These are phyloP conservation scores for Elymnias hypermnestra DNA, from an alignment of 1,140 invertebrate genomes.

Conservation along the genomic window DNA sequence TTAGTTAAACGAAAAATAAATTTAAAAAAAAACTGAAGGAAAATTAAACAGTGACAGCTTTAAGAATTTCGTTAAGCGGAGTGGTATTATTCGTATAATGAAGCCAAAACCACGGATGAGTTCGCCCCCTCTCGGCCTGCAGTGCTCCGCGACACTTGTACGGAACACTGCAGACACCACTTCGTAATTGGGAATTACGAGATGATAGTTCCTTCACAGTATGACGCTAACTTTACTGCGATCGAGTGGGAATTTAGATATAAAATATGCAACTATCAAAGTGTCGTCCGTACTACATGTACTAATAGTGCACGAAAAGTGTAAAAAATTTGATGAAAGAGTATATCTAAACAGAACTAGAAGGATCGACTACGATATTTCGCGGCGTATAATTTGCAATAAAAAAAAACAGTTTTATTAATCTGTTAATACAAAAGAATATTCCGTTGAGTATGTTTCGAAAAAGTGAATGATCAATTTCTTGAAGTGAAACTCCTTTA, in stretches of 20 bases:
- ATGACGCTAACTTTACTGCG: slow-evolving; percentile 4
- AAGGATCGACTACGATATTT: too few relatives aligned
- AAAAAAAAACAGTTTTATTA: too few relatives aligned
- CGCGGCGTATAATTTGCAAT: too few relatives aligned
- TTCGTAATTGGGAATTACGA: slow-evolving; percentile 20
- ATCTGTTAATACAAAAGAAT: too few relatives aligned
- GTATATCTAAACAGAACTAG: too few relatives aligned
- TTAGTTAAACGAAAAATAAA: slow-evolving; percentile 65
- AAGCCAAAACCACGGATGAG: slow-evolving; percentile 74
- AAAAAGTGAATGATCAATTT: too few relatives aligned
- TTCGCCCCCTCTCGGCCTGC: slow-evolving; percentile 33
- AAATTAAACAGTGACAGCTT: slow-evolving; percentile 67
- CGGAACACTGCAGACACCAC: slow-evolving; percentile 12
- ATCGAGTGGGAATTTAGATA: too few relatives aligned
- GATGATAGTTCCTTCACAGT: not conserved
- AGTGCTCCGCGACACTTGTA: slow-evolving; percentile 2
- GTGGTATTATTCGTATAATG: slow-evolving; percentile 71
- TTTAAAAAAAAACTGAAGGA: slow-evolving; percentile 62
- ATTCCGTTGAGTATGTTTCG: too few relatives aligned
- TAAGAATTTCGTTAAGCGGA: slow-evolving; percentile 67
- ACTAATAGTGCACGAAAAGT: not conserved
- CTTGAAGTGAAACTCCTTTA: too few relatives aligned
- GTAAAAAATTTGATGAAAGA: too few relatives aligned
- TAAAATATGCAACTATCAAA: too few relatives aligned
- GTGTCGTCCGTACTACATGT: not conserved